Evolutionary conservation across 1,140 invertebrate species (phyloP).

Genomic region (Cyclargus thomasi): DNA sequence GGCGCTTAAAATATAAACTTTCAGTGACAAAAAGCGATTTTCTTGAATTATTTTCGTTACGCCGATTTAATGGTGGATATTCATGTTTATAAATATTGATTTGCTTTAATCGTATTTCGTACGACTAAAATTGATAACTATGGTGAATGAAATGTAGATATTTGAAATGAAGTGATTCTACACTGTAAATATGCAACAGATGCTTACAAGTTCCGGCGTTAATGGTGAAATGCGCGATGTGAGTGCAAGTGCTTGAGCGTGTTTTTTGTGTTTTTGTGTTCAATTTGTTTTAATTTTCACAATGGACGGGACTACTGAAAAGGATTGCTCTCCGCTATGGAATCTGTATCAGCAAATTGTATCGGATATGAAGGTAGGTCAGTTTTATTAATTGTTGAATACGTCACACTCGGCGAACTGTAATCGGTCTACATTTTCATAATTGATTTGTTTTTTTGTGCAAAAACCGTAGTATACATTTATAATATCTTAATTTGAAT

Average conservation of each 20-base stretch:
- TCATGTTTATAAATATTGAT: conserved; percentile 74
- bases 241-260: conserved; percentile 45
- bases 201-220: conserved; percentile 43
- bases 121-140: conserved; percentile 41
- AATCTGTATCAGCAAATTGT: conserved; percentile 73
- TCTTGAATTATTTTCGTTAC: conserved; percentile 33
- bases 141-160: conserved; percentile 62
- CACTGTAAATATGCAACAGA: conserved; percentile 60
- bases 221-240: conserved; percentile 38
- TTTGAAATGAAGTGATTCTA: conserved; percentile 34
- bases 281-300: conserved; percentile 53
- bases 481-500: neutral
- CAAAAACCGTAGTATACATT: neutral
- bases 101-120: conserved; percentile 59
- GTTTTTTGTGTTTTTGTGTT: conserved; percentile 52
- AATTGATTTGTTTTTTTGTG: conserved; percentile 30
- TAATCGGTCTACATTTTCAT: conserved; percentile 35
- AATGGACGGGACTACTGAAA: conserved; percentile 72
- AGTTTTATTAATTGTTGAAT: conserved; percentile 27
- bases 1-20: conserved; percentile 20
- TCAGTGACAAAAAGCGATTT: conserved; percentile 26
- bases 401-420: conserved; percentile 25
- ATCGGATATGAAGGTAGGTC: conserved; percentile 72
- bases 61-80: conserved; percentile 51
- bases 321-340: conserved; percentile 73